A percentile compares a stretch with the other conserved stretches of the same genome.
Conservation (phyloP, 2,888 invertebrate genomes). For the Cylindroiulus punctatus region DNA sequence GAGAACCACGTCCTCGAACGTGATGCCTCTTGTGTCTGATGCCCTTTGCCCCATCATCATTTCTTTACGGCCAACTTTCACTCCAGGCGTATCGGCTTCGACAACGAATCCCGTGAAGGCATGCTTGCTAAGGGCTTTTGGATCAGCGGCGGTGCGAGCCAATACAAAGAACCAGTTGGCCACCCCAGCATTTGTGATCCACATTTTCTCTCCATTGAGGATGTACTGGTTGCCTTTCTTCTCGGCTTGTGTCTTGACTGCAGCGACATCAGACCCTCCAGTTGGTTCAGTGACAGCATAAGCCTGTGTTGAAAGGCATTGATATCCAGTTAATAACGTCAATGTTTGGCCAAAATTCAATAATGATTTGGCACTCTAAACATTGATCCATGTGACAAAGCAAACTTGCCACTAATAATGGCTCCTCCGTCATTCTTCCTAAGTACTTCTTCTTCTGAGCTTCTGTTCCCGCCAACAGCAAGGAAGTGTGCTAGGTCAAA, state of each 20-base stretch:
- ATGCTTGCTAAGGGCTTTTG: slow-evolving; percentile 78
- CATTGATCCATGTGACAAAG: too few species aligned
- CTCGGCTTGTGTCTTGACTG: slow-evolving; percentile 87
- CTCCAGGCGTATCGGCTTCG: slow-evolving; percentile 86
- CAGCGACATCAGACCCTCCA: slow-evolving; percentile 95
- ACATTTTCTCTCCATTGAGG: slow-evolving; percentile 97
- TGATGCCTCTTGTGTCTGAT: slow-evolving; percentile 91
- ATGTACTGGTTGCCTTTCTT: slow-evolving; percentile 96
- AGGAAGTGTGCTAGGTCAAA: slow-evolving; percentile 80
- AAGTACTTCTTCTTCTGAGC: slow-evolving; percentile 76
- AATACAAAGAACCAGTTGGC: slow-evolving; percentile 97
- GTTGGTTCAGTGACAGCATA: slow-evolving; percentile 97
- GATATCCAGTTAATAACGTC: slow-evolving; percentile 72
- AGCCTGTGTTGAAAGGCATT: slow-evolving; percentile 71
- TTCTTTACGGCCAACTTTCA: slow-evolving; percentile 92
- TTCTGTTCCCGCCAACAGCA: slow-evolving; percentile 79
- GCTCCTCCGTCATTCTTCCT: slow-evolving; percentile 88
- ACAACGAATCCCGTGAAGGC: slow-evolving; percentile 98
- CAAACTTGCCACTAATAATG: slow-evolving; percentile 80
- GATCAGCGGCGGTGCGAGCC: slow-evolving; percentile 91
- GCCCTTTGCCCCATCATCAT: slow-evolving; percentile 96
- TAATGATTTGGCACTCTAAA: too few species aligned
- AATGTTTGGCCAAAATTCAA: too few species aligned
- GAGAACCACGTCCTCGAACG: slow-evolving; percentile 95
- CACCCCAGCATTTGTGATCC: slow-evolving; percentile 98